Evolutionary conservation across 1,140 invertebrate species (phyloP), one percentile per base, ranked within the genome.

Genomic region (Drosophila miranda): DNA sequence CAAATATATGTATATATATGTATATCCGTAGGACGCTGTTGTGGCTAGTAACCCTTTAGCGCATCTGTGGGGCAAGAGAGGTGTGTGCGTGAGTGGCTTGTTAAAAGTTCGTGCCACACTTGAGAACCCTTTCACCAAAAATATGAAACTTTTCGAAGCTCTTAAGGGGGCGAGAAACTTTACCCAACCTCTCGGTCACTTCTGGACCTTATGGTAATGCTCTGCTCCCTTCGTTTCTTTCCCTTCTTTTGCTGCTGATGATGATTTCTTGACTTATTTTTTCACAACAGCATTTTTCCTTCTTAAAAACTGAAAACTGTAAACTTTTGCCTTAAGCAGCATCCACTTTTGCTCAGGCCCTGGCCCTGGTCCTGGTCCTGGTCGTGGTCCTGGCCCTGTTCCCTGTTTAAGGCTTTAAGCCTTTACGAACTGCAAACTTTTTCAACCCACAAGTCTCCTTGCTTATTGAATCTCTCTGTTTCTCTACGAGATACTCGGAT

Each of bases 401-500:
- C 30, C 41, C 51, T 77, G 49, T 66, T 66, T 60, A 68, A 67
- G 78, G 69, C 74, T 82, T 82, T 69, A 82, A 82, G 75, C 60
- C 79, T 59, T 78, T 53, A 4, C 57, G 44, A 50, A 51, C 70
- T 49, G 75, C 50, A 71, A 84, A 75, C 38, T 67, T 62, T 77
- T 78, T 59, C 11, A 34, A 16, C 43, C 59, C 53, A 67, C 73
- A 87, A 80, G 59, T 84, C 73, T 84, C 73, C 60, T 62, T 43
- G 78, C 81, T 87, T 77, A 86, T 86, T 86, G 78, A 86, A 86
- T 86, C 84, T 75, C 45, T 38, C 44, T 58, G 5, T 38, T 26
- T 43, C 30, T 30, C 8, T 9, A 9, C 30, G 30, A 30, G 8
- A 30, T 30, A 9, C 30, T 3, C 30, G 42, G 19, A 50, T 59